A percentile compares a stretch with the other conserved stretches of the same genome.
These are phyloP conservation scores for Lomographa bimaculata DNA, from an alignment of 2,888 invertebrate species.

Conservation along the genomic window DNA sequence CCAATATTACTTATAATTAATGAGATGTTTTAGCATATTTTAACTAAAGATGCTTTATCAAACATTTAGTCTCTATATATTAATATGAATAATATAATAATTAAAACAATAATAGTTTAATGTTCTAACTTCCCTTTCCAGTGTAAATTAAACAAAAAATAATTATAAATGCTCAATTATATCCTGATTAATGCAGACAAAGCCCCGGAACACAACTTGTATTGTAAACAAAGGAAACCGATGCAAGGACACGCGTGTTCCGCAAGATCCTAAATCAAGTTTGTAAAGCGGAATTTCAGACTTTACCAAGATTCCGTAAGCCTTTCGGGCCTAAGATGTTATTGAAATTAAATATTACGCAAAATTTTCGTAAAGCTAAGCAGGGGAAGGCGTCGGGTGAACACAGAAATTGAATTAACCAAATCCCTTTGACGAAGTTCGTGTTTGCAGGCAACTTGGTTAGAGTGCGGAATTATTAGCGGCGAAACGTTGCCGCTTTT, in stretches of 20 bases:
- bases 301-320: slow-evolving; percentile 51
- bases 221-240: too few species aligned
- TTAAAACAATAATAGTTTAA: too few species aligned
- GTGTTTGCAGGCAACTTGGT: slow-evolving; percentile 60
- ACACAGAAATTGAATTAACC: slow-evolving; percentile 70
- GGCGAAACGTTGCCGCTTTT: slow-evolving; percentile 45
- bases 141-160: too few species aligned
- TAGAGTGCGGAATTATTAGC: slow-evolving; percentile 63
- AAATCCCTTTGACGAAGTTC: slow-evolving; percentile 69
- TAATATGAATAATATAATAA: too few species aligned
- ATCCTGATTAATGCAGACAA: too few species aligned
- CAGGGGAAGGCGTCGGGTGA: slow-evolving; percentile 58
- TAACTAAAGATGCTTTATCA: too few species aligned
- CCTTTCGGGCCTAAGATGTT: slow-evolving; percentile 55
- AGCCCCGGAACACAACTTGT: too few species aligned
- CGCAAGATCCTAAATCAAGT: slow-evolving; percentile 44
- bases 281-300: slow-evolving; percentile 43
- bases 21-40: too few species aligned
- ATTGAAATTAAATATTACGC: slow-evolving; percentile 67
- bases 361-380: slow-evolving; percentile 61
- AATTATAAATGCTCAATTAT: too few species aligned
- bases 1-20: too few species aligned
- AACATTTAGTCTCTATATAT: too few species aligned
- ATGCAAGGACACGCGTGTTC: slow-evolving; percentile 33
- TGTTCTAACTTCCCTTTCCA: too few species aligned